These are phyloP conservation scores for Eulemur rufifrons DNA, from an alignment of 2,113 vertebrate genomes.

Conservation along the genomic window DNA sequence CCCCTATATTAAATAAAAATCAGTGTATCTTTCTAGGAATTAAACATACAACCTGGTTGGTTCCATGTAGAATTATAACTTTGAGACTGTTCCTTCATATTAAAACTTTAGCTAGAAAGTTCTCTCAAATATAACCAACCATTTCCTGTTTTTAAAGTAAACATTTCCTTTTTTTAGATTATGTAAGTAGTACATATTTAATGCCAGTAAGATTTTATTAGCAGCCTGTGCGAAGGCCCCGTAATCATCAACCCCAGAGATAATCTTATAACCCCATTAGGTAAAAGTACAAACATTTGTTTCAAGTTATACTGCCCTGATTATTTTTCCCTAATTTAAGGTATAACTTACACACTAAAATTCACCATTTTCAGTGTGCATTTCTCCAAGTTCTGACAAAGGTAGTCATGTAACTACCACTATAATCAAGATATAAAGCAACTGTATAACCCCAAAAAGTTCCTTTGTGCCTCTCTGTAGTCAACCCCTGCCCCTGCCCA, in stretches of 20 bases:
- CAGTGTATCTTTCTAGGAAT: neutral
- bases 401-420: rapidly evolving
- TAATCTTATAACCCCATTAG: neutral
- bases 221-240: neutral
- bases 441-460: neutral
- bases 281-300: neutral
- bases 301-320: neutral
- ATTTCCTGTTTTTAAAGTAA: neutral
- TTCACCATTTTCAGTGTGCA: neutral
- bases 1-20: neutral
- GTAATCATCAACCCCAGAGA: neutral
- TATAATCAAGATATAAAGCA: neutral
- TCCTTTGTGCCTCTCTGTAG: neutral
- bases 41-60: neutral
- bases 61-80: neutral
- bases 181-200: neutral
- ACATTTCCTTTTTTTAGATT: neutral
- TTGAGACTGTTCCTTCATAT: neutral
- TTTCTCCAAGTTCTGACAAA: neutral
- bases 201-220: neutral
- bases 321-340: neutral
- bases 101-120: neutral
- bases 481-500: neutral
- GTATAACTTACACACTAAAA: neutral
- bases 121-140: neutral